A percentile compares a stretch with the other conserved stretches of the same genome.
phyloP scores from a whole-genome alignment of 1,140 invertebrate species.

The Drosophila navojoa region DNA sequence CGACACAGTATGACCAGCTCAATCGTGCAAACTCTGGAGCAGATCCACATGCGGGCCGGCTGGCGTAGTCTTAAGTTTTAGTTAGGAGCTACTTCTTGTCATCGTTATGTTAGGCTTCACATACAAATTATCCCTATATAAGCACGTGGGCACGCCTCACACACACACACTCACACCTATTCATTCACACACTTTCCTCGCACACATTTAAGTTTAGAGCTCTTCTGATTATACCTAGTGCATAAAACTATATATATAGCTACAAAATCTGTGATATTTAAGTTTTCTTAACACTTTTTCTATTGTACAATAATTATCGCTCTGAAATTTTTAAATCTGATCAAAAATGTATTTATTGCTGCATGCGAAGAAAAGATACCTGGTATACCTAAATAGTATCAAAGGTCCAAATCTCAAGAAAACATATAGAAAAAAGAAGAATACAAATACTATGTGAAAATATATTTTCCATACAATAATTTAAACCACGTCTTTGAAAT shows the following conservation, averaged over 20 bases:
- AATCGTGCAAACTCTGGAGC: conserved; percentile 1
- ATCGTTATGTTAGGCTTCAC: conserved; percentile 42
- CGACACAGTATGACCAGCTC: conserved; percentile 50
- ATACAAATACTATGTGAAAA: conserved; percentile 27
- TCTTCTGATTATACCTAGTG: conserved; percentile 48
- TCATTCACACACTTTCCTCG: conserved; percentile 11
- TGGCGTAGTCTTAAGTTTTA: conserved; percentile 48
- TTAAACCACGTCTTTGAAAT: conserved; percentile 25
- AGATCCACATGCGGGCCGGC: conserved; percentile 16
- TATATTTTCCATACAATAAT: conserved; percentile 47
- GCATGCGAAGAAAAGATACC: conserved; percentile 36
- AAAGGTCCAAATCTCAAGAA: conserved; percentile 26
- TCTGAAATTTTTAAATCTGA: conserved; percentile 24
- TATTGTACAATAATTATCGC: conserved; percentile 63
- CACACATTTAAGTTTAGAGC: conserved; percentile 33
- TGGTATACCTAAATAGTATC: background rate
- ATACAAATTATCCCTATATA: conserved; percentile 56
- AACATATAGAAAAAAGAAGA: background rate
- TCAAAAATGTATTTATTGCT: conserved; percentile 64
- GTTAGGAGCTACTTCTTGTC: conserved; percentile 68
- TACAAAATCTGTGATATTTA: conserved; percentile 78
- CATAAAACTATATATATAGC: conserved; percentile 40
- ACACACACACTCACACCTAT: conserved; percentile 8
- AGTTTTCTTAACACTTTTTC: conserved; percentile 80
- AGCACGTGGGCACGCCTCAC: conserved; percentile 10